Evolutionary conservation across 2,113 vertebrate genomes (phyloP).

Genomic region (Plotosus lineatus): DNA sequence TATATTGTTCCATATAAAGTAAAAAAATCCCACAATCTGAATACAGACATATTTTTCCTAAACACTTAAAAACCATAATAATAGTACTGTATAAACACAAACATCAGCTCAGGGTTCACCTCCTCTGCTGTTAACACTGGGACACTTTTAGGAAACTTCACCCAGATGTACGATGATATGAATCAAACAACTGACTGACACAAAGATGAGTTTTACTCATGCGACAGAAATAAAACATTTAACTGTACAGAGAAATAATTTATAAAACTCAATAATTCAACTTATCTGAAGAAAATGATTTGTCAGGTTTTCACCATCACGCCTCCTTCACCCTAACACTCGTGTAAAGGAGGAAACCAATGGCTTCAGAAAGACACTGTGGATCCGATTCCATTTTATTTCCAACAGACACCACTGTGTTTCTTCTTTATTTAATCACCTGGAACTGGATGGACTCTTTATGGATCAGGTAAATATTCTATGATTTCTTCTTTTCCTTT

Average conservation of each 20-base stretch:
- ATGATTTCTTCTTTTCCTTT: too few species aligned
- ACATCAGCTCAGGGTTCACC: not conserved
- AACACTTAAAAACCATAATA: slow-evolving; percentile 40
- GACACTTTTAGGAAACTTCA: not conserved
- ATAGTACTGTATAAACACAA: not conserved
- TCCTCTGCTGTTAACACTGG: not conserved
- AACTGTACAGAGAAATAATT: not conserved
- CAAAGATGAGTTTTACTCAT: not conserved
- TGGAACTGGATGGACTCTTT: too few species aligned
- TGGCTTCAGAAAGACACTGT: too few species aligned
- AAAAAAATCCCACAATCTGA: slow-evolving; percentile 52
- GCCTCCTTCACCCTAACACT: not conserved
- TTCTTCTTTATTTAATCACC: too few species aligned
- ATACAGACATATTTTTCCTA: not conserved
- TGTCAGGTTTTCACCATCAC: not conserved
- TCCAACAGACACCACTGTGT: too few species aligned
- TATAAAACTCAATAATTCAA: not conserved
- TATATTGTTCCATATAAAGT: slow-evolving; percentile 50
- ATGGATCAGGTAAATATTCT: too few species aligned
- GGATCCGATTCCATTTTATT: too few species aligned
- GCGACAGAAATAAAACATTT: not conserved
- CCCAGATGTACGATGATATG: not conserved
- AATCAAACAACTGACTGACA: not conserved
- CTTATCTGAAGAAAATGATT: not conserved
- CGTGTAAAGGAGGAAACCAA: not conserved